Percentiles rank a stretch among this genome's conserved stretches.
Evolutionary conservation across 2,797 vertebrate species (phyloP).

Genomic region (Hemitrygon akajei): DNA sequence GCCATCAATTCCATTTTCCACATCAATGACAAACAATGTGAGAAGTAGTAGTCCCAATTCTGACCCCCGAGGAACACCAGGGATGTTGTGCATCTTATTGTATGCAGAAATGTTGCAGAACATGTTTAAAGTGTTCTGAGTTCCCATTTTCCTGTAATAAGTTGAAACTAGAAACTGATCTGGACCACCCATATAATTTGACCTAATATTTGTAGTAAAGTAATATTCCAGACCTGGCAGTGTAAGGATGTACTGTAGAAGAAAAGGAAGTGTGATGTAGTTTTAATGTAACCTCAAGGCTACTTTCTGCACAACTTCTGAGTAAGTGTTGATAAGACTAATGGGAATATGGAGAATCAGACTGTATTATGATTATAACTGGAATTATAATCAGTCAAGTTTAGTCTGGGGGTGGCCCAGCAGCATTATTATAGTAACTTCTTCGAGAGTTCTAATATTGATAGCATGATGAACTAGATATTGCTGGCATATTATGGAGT

Average conservation of each 20-base stretch:
- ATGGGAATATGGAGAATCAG: neutral
- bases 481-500: neutral
- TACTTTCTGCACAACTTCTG: neutral
- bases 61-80: too few species aligned
- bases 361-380: neutral
- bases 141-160: neutral
- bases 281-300: neutral
- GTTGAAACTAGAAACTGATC: neutral
- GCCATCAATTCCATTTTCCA: too few species aligned
- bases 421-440: neutral
- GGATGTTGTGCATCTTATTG: neutral
- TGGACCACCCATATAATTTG: neutral
- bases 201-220: neutral
- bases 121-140: neutral
- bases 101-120: neutral
- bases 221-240: neutral
- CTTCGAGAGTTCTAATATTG: neutral
- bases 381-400: too few species aligned
- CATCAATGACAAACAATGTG: too few species aligned
- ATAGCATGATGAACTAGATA: neutral
- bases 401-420: neutral
- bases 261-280: neutral
- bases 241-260: neutral
- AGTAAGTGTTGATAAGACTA: neutral
- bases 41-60: too few species aligned